Conservation (phyloP, 2,888 invertebrate genomes). For the Hydrotaea diabolus region DNA sequence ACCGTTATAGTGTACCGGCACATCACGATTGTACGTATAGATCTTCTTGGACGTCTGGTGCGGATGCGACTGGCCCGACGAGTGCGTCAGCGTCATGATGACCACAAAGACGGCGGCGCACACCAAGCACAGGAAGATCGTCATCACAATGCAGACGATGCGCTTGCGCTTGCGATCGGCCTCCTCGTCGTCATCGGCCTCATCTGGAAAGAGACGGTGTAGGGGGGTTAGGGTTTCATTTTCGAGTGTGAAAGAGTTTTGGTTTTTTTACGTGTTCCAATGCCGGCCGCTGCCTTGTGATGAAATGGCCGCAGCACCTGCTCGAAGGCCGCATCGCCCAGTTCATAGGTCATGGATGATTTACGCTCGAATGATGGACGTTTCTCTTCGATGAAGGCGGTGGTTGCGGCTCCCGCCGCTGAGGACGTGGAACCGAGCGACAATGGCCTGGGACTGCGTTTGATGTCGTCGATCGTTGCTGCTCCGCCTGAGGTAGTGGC, state of each 20-base stretch:
- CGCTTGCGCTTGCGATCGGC: conserved; percentile 86
- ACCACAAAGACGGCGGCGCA: conserved; percentile 88
- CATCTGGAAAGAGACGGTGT: conserved; percentile 80
- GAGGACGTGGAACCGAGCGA: conserved; percentile 71
- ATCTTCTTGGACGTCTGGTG: conserved; percentile 84
- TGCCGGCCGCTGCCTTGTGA: conserved; percentile 74
- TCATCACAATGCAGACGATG: conserved; percentile 87
- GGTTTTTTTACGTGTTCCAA: conserved; percentile 73
- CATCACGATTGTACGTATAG: conserved; percentile 83
- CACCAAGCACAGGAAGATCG: conserved; percentile 87
- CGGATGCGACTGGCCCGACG: conserved; percentile 84
- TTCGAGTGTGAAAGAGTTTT: too few relatives aligned
- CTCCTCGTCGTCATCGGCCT: conserved; percentile 82
- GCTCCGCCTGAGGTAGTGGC: conserved; percentile 72
- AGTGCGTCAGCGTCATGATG: conserved; percentile 89
- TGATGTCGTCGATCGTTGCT: conserved; percentile 78
- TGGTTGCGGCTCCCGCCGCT: conserved; percentile 73
- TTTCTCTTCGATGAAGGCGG: conserved; percentile 79
- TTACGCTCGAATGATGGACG: conserved; percentile 80
- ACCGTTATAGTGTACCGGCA: conserved; percentile 81
- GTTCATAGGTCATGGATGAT: conserved; percentile 78
- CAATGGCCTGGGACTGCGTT: conserved; percentile 79
- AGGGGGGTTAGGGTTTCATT: neutral
- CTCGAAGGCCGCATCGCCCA: conserved; percentile 80
- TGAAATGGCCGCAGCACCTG: conserved; percentile 79